phyloP scores from a whole-genome alignment of 2,888 invertebrate genomes.

The Dione vanillae region DNA sequence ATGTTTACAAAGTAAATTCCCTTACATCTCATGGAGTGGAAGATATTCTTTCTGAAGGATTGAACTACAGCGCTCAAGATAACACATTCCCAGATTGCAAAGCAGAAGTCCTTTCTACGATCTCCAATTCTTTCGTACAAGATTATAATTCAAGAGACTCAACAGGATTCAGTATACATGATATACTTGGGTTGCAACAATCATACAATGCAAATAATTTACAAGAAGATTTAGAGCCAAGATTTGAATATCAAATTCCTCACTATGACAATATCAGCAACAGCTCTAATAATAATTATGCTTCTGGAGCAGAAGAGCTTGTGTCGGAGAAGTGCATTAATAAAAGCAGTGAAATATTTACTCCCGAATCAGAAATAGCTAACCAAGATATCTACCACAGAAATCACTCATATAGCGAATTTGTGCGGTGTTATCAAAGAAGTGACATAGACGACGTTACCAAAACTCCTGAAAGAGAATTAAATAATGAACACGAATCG shows the following conservation, averaged over 20 bases:
- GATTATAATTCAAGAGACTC: slow-evolving; percentile 81
- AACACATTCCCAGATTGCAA: slow-evolving; percentile 65
- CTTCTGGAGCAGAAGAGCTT: slow-evolving; percentile 65
- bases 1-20: slow-evolving; percentile 55
- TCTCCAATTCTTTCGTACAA: slow-evolving; percentile 68
- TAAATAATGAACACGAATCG: slow-evolving; percentile 64
- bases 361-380: slow-evolving; percentile 54
- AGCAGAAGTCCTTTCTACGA: slow-evolving; percentile 62
- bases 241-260: slow-evolving; percentile 71
- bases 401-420: slow-evolving; percentile 65
- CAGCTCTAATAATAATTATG: slow-evolving; percentile 68
- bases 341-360: slow-evolving; percentile 59
- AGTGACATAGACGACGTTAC: slow-evolving; percentile 60
- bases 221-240: slow-evolving; percentile 64
- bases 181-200: slow-evolving; percentile 77
- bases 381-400: slow-evolving; percentile 66
- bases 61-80: slow-evolving; percentile 59
- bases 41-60: slow-evolving; percentile 71
- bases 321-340: slow-evolving; percentile 61
- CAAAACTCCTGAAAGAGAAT: slow-evolving; percentile 66
- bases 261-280: slow-evolving; percentile 75
- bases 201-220: slow-evolving; percentile 58
- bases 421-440: slow-evolving; percentile 65
- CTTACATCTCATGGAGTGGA: slow-evolving; percentile 74
- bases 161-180: slow-evolving; percentile 79